A percentile compares a stretch with the other conserved stretches of the same genome.
phyloP scores from a whole-genome alignment of 2,113 vertebrate species.

The Dinomys branickii region DNA sequence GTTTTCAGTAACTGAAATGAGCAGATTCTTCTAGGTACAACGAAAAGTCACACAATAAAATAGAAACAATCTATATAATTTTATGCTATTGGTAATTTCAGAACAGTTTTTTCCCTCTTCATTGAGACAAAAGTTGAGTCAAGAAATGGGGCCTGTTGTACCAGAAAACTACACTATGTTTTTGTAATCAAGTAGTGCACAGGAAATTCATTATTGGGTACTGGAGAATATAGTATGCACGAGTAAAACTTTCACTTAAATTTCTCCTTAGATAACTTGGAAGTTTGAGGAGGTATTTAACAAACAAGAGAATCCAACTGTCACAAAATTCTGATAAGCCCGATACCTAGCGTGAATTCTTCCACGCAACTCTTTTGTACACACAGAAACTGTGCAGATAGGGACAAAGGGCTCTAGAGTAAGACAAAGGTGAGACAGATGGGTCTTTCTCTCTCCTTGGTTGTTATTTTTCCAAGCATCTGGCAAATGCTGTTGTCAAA shows the following conservation, averaged over 20 bases:
- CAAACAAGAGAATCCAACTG: not conserved
- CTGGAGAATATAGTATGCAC: not conserved
- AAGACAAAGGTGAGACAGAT: too few species aligned
- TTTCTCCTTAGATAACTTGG: not conserved
- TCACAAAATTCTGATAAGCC: not conserved
- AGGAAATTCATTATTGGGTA: not conserved
- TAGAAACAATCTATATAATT: not conserved
- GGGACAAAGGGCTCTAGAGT: not conserved
- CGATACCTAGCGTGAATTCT: not conserved
- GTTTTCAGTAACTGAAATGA: not conserved
- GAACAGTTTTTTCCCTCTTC: not conserved
- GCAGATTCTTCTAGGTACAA: not conserved
- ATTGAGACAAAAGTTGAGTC: not conserved
- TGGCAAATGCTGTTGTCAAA: not conserved
- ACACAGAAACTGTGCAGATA: not conserved
- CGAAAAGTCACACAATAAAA: not conserved
- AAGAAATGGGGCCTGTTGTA: not conserved
- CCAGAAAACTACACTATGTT: not conserved
- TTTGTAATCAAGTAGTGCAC: not conserved
- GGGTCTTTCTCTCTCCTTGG: not conserved
- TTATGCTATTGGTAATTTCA: not conserved
- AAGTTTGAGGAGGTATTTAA: not conserved
- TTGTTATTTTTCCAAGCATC: not conserved
- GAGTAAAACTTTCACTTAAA: constrained; percentile 1
- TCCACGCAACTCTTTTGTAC: not conserved